phyloP scores from a whole-genome alignment of 2,888 invertebrate genomes.

The Diabrotica balteata region DNA sequence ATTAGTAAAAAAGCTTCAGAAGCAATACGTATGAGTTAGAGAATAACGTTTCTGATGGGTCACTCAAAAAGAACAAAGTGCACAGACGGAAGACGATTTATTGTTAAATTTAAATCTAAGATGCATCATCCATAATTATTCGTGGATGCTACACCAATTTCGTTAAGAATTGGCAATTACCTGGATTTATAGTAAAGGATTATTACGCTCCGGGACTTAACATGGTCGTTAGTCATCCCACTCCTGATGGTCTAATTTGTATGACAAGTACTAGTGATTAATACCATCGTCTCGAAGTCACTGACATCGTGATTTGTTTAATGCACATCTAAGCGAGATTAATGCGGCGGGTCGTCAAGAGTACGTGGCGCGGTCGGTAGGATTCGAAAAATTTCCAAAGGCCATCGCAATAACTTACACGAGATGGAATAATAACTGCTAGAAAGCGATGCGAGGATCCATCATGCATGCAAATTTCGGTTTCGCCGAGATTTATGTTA shows the following conservation, averaged over 20 bases:
- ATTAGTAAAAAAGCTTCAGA: too few relatives aligned
- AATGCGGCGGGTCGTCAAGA: slow-evolving; percentile 50
- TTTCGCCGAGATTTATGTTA: slow-evolving; percentile 23
- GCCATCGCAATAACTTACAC: slow-evolving; percentile 35
- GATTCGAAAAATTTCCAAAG: slow-evolving; percentile 25
- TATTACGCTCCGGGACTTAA: background rate
- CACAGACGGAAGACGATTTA: too few relatives aligned
- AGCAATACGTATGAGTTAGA: too few relatives aligned
- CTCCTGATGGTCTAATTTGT: slow-evolving; percentile 14
- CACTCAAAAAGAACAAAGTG: too few relatives aligned
- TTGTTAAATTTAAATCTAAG: too few relatives aligned
- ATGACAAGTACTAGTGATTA: slow-evolving; percentile 35
- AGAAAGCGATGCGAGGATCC: slow-evolving; percentile 29
- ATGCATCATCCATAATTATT: too few relatives aligned
- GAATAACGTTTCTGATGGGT: too few relatives aligned
- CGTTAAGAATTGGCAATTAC: background rate
- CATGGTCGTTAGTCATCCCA: slow-evolving; percentile 2
- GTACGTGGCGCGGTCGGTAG: slow-evolving; percentile 21
- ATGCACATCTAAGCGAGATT: slow-evolving; percentile 58
- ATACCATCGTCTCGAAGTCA: slow-evolving; percentile 47
- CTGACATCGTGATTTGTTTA: slow-evolving; percentile 55
- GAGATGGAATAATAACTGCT: slow-evolving; percentile 34
- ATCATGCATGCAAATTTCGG: slow-evolving; percentile 35
- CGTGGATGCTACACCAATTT: too few relatives aligned
- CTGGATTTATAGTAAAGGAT: background rate